These are phyloP conservation scores for Oreochromis mossambicus DNA, from an alignment of 2,797 vertebrate genomes.

Conservation along the genomic window DNA sequence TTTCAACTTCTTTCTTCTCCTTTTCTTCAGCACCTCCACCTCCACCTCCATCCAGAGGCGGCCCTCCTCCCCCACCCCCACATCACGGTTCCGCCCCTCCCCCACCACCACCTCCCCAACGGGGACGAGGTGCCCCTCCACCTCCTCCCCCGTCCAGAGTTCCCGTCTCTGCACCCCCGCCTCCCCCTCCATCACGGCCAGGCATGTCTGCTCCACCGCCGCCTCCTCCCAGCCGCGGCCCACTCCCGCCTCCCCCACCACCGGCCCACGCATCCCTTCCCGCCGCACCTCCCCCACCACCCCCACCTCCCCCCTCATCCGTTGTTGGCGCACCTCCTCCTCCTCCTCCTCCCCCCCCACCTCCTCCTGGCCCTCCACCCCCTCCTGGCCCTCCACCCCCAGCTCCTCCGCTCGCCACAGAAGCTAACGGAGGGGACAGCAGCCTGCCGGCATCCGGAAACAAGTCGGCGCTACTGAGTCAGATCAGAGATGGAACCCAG, in stretches of 20 bases:
- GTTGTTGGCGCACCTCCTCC: constrained; percentile 58
- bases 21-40: constrained; percentile 68
- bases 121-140: constrained; percentile 86
- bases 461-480: constrained; percentile 88
- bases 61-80: constrained; percentile 68
- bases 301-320: constrained; percentile 64
- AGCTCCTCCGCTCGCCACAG: constrained; percentile 73
- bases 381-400: constrained; percentile 79
- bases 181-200: constrained; percentile 85
- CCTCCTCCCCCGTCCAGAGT: constrained; percentile 82
- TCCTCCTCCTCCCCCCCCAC: constrained; percentile 68
- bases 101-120: constrained; percentile 81
- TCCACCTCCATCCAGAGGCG: constrained; percentile 69
- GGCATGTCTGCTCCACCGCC: constrained; percentile 83
- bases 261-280: constrained; percentile 54
- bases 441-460: constrained; percentile 52
- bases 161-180: constrained; percentile 79
- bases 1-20: neutral
- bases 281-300: constrained; percentile 59
- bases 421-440: constrained; percentile 73
- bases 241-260: constrained; percentile 58
- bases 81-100: constrained; percentile 66
- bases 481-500: constrained; percentile 89
- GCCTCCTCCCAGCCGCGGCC: constrained; percentile 70
- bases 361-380: constrained; percentile 56